Evolutionary conservation across 2,797 vertebrate genomes (phyloP), one percentile per base, ranked within the genome.

Genomic region (Lycodopsis pacificus): DNA sequence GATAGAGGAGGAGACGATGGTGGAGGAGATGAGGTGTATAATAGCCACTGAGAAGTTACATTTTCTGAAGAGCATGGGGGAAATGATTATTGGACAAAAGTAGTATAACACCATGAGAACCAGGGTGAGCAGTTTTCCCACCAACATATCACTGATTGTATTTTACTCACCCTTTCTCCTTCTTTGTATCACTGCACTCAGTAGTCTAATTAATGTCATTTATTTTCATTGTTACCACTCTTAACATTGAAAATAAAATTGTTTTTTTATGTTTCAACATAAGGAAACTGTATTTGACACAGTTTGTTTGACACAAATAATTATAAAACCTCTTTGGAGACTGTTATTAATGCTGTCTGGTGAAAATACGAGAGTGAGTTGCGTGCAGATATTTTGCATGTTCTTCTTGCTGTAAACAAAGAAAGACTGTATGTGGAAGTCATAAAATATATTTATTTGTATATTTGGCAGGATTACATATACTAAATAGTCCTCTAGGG

Each of bases 181-280:
- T 85, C 25, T 76, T 84, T 81, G 34, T 72, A 84, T 85, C 57
- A 65, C 72, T 72, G 64, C 80, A 80, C 76, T 77, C 30, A 56
- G n/a, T 73, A 73, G 40, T 79, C 6, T 46, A 59, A 84, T 22
- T 46, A 56, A 61, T 76, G 53, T 65, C 56, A 66, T 77, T 83
- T 67, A 73, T 85, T 80, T 76, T 81, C 27, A 72, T 56, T 81
- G 53, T 66, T 65, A 76, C 54, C 42, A 44, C 38, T 68, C 8
- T 67, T 56, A 14, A 82, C 20, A 51, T 73, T 69, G 49, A 7
- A 80, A 89, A 90, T 86, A 86, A 86, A 87, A 51, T 22, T 22
- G 8, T 72, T 84, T 84, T 85, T 85, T 80, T 66, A 77, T 76
- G 80, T 84, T 88, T 81, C 72, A 69, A n/a, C 76, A 15, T 7